Base-by-base conservation (phyloP, 1,140 invertebrate genomes). In the Vanessa tameamea region DNA sequence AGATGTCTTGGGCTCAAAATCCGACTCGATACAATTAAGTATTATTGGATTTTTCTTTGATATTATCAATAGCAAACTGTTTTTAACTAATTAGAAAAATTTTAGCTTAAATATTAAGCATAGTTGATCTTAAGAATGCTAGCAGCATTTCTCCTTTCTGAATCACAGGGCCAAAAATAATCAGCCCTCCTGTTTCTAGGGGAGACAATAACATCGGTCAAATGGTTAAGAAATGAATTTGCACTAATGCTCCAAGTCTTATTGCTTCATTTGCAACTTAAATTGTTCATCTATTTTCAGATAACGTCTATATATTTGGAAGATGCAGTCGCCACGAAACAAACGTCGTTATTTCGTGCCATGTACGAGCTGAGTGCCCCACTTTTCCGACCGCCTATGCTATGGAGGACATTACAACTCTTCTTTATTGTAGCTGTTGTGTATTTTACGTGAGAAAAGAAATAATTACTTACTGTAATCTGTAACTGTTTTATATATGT, bases 351-450 rank as follows among this genome's bases (percentile, higher is more conserved):
- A 0, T 67, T 81, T 11, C 69, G 77, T 0, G 81, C 85, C 0
- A 76, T 91, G 73, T 88, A 66, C 37, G 89, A 89, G 48, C 89
- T 90, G 72, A 87, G 84, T 55, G 87, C 86, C 0, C 86, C 89
- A 0, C 78, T 92, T 6, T 92, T 92, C 76, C 76, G 85, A 1
- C 78, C 79, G 0, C 90, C 90, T 0, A 77, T 86, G 15, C 69
- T 90, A 1, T 86, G 82, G 83, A 80, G 84, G 16, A 92, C 88
- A 0, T 37, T 87, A 3, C 89, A 90, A 72, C 77, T 92, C 15
- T 92, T 84, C 78, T 92, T 87, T 70, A 90, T 92, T 50, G 85
- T 92, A 11, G 78, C 77, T 53, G 84, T 92, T 26, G 86, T 91
- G 26, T 92, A 90, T 75, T 84, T 92, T 64, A 92, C 89, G 90